A percentile compares a stretch with the other conserved stretches of the same genome.
phyloP scores from a whole-genome alignment of 1,140 invertebrate genomes.

The Drosophila dunni region DNA sequence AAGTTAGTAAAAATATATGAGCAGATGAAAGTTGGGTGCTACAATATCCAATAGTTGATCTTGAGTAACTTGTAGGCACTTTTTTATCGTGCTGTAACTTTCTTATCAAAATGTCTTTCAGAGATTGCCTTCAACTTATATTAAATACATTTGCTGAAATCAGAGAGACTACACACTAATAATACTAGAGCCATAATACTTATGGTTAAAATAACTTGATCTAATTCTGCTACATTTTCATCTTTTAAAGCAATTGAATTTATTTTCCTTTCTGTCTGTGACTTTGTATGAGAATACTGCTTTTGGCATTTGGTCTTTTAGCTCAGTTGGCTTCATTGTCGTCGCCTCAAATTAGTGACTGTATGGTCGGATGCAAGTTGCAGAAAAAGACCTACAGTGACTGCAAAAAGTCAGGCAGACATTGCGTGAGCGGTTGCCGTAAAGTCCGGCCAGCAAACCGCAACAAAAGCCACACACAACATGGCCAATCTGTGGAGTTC shows the following conservation, averaged over 20 bases:
- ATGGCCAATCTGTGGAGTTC: slow-evolving; percentile 81
- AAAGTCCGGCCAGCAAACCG: slow-evolving; percentile 74
- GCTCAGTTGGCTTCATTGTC: not conserved
- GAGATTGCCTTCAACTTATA: too few species aligned
- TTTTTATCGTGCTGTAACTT: too few species aligned
- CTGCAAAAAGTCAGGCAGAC: slow-evolving; percentile 11
- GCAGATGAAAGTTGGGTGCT: too few species aligned
- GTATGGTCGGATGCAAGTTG: slow-evolving; percentile 15
- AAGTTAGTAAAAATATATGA: too few species aligned
- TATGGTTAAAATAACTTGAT: too few species aligned
- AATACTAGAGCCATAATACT: too few species aligned
- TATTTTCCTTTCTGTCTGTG: not conserved
- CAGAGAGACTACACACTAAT: too few species aligned
- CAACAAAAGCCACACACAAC: slow-evolving; percentile 80
- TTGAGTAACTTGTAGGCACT: too few species aligned
- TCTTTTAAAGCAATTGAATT: not conserved
- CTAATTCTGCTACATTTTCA: not conserved
- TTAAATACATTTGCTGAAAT: too few species aligned
- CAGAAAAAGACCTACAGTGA: slow-evolving; percentile 3
- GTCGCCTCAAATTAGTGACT: slow-evolving; percentile 55
- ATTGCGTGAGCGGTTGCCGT: slow-evolving; percentile 51
- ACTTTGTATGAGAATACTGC: not conserved
- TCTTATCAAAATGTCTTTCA: too few species aligned
- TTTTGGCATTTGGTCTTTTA: not conserved
- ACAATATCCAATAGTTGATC: too few species aligned